Evolutionary conservation across 37 sponge, comb jelly and placozoan genomes (phyloP), one percentile per base, ranked within the genome.

Genomic region (Halisarca cf. caerulea): DNA sequence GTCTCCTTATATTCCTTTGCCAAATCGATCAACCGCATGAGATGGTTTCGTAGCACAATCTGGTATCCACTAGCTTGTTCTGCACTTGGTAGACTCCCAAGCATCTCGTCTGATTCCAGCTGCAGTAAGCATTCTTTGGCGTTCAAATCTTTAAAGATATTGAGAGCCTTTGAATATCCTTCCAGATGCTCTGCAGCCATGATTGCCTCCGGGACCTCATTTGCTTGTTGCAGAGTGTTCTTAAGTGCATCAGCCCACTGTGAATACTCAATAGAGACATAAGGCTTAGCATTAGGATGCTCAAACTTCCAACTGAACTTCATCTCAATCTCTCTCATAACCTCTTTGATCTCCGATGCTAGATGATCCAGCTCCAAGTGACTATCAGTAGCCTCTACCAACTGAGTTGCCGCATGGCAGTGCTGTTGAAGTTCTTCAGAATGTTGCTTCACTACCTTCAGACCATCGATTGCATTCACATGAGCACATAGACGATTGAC

Each of bases 381-480:
- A n/a, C 20, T 2, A 44, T 15, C 1, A 41, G 42, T 41, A 2
- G 43, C 15, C 45, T 36, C 45, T 17, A 41, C 6, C 18, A 41
- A 21, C 44, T 36, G 42, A 44, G 32, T n/a, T 6, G 45, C 45
- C 77, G 32, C 18, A 8, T 41, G 77, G 25, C 42, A 36, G 45
- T 40, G 43, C n/a, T 43, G 43, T n/a, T 18, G 43, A 14, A 74
- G 47, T 2, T 74, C 77, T 44, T 40, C 25, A 2, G 15, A 41
- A 25, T 41, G 24, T 24, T 81, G 37, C 42, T 51, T 20, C 14
- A 93, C 93, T 2, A 36, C 54, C 25, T 69, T 54, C 30, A 89
- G 81, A 17, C 93, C 93, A 78, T 81, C 58, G n/a, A 69, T 66
- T n/a, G 92, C 94, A 86, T 94, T 92, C 75, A 94, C 20, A 8